Percentiles rank a stretch among this genome's conserved stretches.
phyloP scores from a whole-genome alignment of 2,113 vertebrate genomes.

The Agapornis roseicollis region DNA sequence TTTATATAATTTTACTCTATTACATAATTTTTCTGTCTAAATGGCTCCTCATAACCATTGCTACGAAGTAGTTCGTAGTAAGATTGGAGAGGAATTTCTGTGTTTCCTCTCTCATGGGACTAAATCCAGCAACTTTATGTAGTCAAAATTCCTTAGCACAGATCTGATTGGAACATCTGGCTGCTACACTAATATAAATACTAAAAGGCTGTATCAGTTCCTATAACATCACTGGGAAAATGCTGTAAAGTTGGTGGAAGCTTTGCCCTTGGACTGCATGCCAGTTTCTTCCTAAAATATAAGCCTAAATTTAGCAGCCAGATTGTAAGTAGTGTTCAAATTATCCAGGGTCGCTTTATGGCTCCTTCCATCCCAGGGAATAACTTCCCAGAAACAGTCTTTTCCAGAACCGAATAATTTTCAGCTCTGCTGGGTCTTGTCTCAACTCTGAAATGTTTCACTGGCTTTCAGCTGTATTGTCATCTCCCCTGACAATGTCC shows the following conservation, averaged over 20 bases:
- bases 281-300: conserved; percentile 7
- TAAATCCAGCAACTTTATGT: not conserved
- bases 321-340: conserved; percentile 39
- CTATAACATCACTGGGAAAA: conserved; percentile 1
- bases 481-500: not conserved
- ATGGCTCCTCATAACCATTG: conserved; percentile 24
- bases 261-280: not conserved
- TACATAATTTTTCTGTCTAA: conserved; percentile 41
- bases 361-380: conserved; percentile 19
- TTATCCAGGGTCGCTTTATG: conserved; percentile 35
- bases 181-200: not conserved
- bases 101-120: not conserved
- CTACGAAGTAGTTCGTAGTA: not conserved
- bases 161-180: not conserved
- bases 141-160: not conserved
- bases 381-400: conserved; percentile 19
- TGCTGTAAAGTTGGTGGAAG: not conserved
- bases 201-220: not conserved
- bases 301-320: conserved; percentile 41
- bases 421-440: conserved; percentile 53
- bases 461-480: not conserved
- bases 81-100: not conserved
- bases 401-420: conserved; percentile 44
- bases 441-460: not conserved
- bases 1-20: conserved; percentile 67